Evolutionary conservation across 2,113 vertebrate species (phyloP), one percentile per base, ranked within the genome.

Genomic region (Dipodomys stephensi): DNA sequence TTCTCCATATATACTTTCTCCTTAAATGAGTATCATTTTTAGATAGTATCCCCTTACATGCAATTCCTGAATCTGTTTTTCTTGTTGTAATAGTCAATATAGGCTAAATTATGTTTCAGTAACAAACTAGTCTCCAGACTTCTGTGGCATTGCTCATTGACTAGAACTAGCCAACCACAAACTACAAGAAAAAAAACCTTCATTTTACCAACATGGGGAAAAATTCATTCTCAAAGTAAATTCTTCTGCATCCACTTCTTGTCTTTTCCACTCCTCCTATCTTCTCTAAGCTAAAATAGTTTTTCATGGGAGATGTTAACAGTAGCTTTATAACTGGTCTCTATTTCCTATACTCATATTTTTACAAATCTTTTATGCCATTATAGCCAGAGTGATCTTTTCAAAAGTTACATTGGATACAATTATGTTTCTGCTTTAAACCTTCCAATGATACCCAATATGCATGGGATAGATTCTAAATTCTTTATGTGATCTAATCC

Each of bases 391-490:
- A 49, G 18, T 46, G n/a, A 93, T 82, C 62, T 86, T 88, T 71
- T 86, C 53, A 65, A 83, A 68, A 23, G 39, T 22, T 73, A 72
- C 39, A 32, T 30, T 83, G 53, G 12, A 91, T 86, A 87, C 88
- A 92, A 68, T 60, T 10, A 67, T 83, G 80, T 83, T 32, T 10
- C 12, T 92, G 39, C 76, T 49, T 88, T 83, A 91, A 84, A 83
- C 23, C 65, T 68, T 76, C 78, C 44, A 77, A 11, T 72, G 20
- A 86, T 83, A 77, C 32, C 46, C 27, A 86, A 46, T 72, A 85
- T 1, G 20, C 15, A 68, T 60, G 53, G 49, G 80, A 88, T 83
- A 86, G 76, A 86, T 83, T 79, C 20, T n/a, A 87, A 30, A 83
- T 80, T 82, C 57, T 65, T 68, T 49, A 22, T 67, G 20, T 35